Percentiles rank a stretch among this genome's conserved stretches.
phyloP scores from a whole-genome alignment of 2,113 vertebrate species.

The Psammodynastes pulverulentus region DNA sequence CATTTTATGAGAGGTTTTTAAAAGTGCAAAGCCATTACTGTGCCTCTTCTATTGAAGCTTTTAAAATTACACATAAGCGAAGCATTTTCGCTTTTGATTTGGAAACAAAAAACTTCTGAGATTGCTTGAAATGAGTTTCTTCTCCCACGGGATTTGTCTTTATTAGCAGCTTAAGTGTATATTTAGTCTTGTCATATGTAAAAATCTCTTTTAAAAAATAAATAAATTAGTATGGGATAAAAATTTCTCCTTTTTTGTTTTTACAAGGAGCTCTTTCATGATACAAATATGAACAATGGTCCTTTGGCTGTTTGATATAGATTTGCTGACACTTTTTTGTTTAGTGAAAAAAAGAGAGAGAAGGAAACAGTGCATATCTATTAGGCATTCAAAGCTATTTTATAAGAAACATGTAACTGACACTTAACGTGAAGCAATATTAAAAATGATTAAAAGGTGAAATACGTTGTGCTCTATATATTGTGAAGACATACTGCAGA shows the following conservation, averaged over 20 bases:
- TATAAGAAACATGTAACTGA: conserved; percentile 79
- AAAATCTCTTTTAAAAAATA: conserved; percentile 71
- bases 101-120: conserved; percentile 75
- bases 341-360: conserved; percentile 73
- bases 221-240: conserved; percentile 75
- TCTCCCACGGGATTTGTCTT: conserved; percentile 70
- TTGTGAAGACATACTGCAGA: neutral
- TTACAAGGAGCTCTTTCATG: conserved; percentile 76
- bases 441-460: conserved; percentile 75
- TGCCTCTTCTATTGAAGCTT: conserved; percentile 64
- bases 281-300: conserved; percentile 73
- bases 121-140: conserved; percentile 74
- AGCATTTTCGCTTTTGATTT: conserved; percentile 69
- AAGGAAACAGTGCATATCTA: conserved; percentile 72
- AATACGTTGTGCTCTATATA: conserved; percentile 23
- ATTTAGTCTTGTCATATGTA: conserved; percentile 77
- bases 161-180: conserved; percentile 79
- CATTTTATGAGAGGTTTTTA: conserved; percentile 71
- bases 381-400: conserved; percentile 71
- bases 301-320: conserved; percentile 62
- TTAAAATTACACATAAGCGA: conserved; percentile 75
- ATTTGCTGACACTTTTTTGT: conserved; percentile 55
- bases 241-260: conserved; percentile 67
- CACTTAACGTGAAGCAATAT: conserved; percentile 72
- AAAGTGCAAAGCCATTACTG: conserved; percentile 55